These are phyloP conservation scores for Galeopsomyia nigrocyanea DNA, from an alignment of 2,888 invertebrate species.

Conservation along the genomic window DNA sequence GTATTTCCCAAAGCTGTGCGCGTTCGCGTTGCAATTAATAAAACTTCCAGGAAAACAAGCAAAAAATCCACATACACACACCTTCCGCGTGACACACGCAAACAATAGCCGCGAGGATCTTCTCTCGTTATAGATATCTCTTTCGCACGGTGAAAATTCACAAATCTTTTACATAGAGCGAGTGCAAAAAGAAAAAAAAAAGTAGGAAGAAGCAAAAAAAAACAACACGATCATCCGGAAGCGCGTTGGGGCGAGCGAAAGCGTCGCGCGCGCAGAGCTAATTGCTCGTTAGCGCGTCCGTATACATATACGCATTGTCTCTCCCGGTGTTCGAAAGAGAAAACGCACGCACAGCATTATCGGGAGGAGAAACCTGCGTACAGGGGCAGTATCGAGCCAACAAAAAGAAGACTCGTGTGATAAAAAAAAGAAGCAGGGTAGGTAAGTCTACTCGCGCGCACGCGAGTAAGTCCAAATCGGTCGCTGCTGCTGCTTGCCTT, in stretches of 20 bases:
- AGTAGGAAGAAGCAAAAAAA: slow-evolving; percentile 4
- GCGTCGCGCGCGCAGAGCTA: slow-evolving; percentile 31
- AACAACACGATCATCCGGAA: slow-evolving; percentile 11
- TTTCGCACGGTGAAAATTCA: too few species aligned
- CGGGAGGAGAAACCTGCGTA: slow-evolving; percentile 13
- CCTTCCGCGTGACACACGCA: too few species aligned
- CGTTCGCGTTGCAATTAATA: too few species aligned
- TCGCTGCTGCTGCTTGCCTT: slow-evolving; percentile 10
- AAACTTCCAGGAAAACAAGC: too few species aligned
- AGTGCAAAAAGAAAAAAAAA: too few species aligned
- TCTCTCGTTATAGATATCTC: too few species aligned
- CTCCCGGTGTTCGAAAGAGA: slow-evolving; percentile 20
- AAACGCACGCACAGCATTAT: slow-evolving; percentile 21
- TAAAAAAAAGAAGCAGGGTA: slow-evolving; percentile 8
- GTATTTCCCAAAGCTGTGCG: too few species aligned
- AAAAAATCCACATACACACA: too few species aligned
- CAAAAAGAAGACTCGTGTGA: too few species aligned
- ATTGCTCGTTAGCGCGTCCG: slow-evolving; percentile 42
- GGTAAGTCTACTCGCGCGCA: not conserved
- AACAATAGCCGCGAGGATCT: too few species aligned
- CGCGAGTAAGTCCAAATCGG: slow-evolving; percentile 34
- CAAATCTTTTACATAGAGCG: too few species aligned
- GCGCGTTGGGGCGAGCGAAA: not conserved
- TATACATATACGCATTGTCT: slow-evolving; percentile 26
- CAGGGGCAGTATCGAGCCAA: not conserved